Evolutionary conservation across 2,797 vertebrate species (phyloP), one percentile per base, ranked within the genome.

Genomic region (Melanotaenia maccullochi): DNA sequence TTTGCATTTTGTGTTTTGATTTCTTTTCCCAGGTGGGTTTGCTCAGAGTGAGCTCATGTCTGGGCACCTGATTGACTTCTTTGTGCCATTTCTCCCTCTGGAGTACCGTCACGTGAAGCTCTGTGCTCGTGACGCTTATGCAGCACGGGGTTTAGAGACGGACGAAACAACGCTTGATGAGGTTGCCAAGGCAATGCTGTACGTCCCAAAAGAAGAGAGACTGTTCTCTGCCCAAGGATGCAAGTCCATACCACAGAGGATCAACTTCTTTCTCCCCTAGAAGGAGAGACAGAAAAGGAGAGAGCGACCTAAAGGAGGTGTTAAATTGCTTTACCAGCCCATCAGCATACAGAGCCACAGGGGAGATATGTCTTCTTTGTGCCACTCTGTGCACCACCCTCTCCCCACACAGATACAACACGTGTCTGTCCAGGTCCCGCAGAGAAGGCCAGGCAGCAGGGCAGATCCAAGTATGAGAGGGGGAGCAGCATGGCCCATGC

Each of bases 221-320:
- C 95, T 98, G 40, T 99, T 99, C 90, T 97, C 97, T 44, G 96
- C 96, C 11, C 97, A 98, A 82, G 98, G 98, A 51, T 99, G 98
- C 90, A 99, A 99, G 84, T 96, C 96, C 20, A 92, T 99, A 47
- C 93, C 97, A 25, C 98, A 99, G 88, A 94, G 97, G 87, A 98
- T 99, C 87, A 96, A 92, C 89, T 97, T 97, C 83, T 96, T 97
- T 80, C 92, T 98, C 55, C 96, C 96, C 2, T 98, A 97, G 67
- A 65, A 1, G 65, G 68, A 57, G 60, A 71, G n/a, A 66, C 16
- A 6, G 55, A 56, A 20, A 8, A 30, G 32, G 12, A 79, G 42
- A 38, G 52, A 61, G 61, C 64, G 42, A 79, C 77, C 81, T 64
- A 76, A 78, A 78, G 68, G 72, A 79, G 76, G 67, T 61, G 72